Base-by-base conservation (phyloP, 2,113 vertebrate species). In the Promerops cafer region DNA sequence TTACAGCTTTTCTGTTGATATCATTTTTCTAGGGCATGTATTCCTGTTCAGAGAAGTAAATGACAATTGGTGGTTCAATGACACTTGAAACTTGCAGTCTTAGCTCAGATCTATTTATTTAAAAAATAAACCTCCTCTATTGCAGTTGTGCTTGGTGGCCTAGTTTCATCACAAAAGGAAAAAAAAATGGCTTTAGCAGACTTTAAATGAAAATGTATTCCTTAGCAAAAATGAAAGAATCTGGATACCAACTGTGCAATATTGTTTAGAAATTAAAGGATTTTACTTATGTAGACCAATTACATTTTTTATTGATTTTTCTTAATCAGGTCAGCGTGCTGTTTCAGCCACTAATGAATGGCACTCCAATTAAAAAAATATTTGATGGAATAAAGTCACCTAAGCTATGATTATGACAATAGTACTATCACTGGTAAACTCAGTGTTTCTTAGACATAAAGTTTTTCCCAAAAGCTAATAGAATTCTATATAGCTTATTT, bases 201-300 rank as follows among this genome's bases (percentile, higher is more conserved):
- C 50, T 91, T 91, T 66, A 89, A 85, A 61, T 88, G 63, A 91
- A 95, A 95, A 77, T 65, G 11, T 35, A 69, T 95, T 91, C 50
- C 33, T 50, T 66, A 60, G 37, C 27, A 79, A 69, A 83, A 94
- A 72, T 47, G 16, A 90, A 83, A 74, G 49, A 65, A 80, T 70
- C 22, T 31, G 59, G 18, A 66, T 35, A 54, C n/a, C 14, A 79
- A 44, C 14, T 70, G 23, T 0, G 1, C 18, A 76, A 33, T 4
- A 13, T 80, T 69, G 37, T 89, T 91, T 70, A 35, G 37, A 82
- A 92, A 95, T 63, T 9, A 94, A 89, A 95, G 45, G 42, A 93
- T 90, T 95, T 96, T 86, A 75, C 33, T 88, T 88, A 45, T 42
- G 30, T 6, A 69, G 78, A 84, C 72, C 30, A 72, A 92, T 86